Evolutionary conservation across 2,888 invertebrate species (phyloP), one percentile per base, ranked within the genome.

Genomic region (Dione juno): DNA sequence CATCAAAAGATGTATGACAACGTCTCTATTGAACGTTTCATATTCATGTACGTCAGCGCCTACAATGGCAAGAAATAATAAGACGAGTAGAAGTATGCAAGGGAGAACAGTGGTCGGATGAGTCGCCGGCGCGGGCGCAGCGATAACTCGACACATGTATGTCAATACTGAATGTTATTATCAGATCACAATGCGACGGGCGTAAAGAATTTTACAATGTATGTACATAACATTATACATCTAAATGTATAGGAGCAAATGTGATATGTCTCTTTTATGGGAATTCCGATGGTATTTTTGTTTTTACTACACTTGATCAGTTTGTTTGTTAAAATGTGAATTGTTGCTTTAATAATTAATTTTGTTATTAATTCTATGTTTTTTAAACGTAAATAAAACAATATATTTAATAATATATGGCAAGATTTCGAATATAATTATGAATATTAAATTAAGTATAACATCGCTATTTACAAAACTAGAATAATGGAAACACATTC

Each of bases 21-120:
- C 88, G 86, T 85, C 88, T 92, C 90, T 90, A 91, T 92, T 88
- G 86, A 70, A 66, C 82, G 81, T 82, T 92, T 90, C 90, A 90
- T 91, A 90, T 91, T 89, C 91, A 92, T 91, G 86, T 72, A 73
- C 77, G 84, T 85, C 87, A 82, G 82, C 78, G 79, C 83, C 80
- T 81, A 84, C 82, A 85, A 85, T 86, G 83, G 82, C 81, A 84
- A 78, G 79, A 86, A 86, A 89, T 88, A 88, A 89, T 87, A 88
- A 83, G 81, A 86, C 77, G 80, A 84, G 78, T 83, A 78, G 81
- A 82, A 80, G 86, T 82, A 84, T 86, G 87, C 85, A 85, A 84
- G 82, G 82, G 81, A 83, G 80, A 83, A 82, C 79, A 84, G 79
- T 78, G 80, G 81, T 78, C 81, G 77, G 83, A 82, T 83, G 80